Percentiles rank a stretch among this genome's conserved stretches.
Conservation (phyloP, 2,113 vertebrate genomes). For the Dromaius novaehollandiae region DNA sequence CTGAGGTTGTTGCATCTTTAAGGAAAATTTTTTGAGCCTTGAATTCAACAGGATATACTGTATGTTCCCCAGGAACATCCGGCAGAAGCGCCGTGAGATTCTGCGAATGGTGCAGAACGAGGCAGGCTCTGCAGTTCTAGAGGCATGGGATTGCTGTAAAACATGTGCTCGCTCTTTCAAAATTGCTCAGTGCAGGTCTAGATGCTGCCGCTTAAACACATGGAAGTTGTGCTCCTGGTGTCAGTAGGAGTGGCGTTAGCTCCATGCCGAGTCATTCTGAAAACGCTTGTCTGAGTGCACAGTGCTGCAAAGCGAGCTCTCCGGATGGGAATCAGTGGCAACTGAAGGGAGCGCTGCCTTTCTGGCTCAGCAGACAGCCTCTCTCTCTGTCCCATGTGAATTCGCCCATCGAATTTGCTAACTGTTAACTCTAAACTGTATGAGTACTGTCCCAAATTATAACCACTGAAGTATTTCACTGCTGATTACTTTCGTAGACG, state of each 20-base stretch:
- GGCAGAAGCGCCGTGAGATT: not conserved
- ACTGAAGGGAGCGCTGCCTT: not conserved
- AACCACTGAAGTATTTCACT: not conserved
- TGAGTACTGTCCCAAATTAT: not conserved
- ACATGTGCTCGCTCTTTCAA: accelerated
- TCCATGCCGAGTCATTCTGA: not conserved
- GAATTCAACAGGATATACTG: not conserved
- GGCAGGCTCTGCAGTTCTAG: not conserved
- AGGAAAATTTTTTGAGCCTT: not conserved
- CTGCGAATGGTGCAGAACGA: not conserved
- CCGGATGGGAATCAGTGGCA: accelerated
- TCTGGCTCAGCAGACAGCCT: not conserved
- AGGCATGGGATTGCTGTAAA: not conserved
- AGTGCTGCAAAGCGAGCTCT: not conserved
- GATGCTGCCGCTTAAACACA: not conserved
- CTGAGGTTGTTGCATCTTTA: not conserved
- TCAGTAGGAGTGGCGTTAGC: not conserved
- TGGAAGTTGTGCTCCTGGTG: accelerated
- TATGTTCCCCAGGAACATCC: not conserved
- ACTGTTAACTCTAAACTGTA: accelerated
- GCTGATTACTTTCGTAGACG: accelerated
- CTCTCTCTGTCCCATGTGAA: accelerated
- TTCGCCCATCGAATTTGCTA: accelerated
- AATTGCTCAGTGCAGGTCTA: accelerated
- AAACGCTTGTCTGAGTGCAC: not conserved